A percentile compares a stretch with the other conserved stretches of the same genome.
Conservation (phyloP, 1,140 invertebrate genomes). For the Vollenhovia emeryi region DNA sequence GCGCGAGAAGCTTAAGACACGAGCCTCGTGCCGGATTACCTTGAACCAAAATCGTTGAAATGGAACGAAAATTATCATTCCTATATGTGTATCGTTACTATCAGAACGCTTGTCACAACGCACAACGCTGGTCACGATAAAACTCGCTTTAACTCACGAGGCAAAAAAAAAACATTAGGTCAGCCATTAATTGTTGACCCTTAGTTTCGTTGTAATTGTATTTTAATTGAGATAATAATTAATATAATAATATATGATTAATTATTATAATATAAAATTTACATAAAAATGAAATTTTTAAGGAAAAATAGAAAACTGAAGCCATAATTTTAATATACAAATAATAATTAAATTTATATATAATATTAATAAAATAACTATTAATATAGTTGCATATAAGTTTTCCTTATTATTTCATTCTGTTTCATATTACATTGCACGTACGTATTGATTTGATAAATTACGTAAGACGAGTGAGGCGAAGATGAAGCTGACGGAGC, state of each 20-base stretch:
- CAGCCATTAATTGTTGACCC: not conserved
- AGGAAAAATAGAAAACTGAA: too few relatives aligned
- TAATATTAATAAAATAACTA: too few relatives aligned
- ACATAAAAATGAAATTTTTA: too few relatives aligned
- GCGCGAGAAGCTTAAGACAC: slow-evolving; percentile 26
- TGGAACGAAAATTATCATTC: slow-evolving; percentile 80
- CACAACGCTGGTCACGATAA: not conserved
- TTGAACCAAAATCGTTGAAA: slow-evolving; percentile 84
- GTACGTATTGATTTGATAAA: not conserved
- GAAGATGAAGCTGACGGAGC: not conserved
- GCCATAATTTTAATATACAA: too few relatives aligned
- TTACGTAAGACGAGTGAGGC: not conserved
- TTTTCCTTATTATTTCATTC: not conserved
- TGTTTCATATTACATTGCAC: not conserved
- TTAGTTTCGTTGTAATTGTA: not conserved
- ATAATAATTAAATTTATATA: too few relatives aligned
- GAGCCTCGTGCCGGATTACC: slow-evolving; percentile 67
- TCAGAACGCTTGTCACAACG: slow-evolving; percentile 23
- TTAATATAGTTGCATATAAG: too few relatives aligned
- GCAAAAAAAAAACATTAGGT: not conserved
- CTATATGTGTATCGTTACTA: slow-evolving; percentile 75
- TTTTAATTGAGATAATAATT: too few relatives aligned
- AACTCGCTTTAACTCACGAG: not conserved
- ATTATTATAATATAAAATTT: too few relatives aligned
- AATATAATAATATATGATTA: too few relatives aligned